Base-by-base conservation (phyloP, 2,113 vertebrate genomes). In the Rhinopithecus roxellana region DNA sequence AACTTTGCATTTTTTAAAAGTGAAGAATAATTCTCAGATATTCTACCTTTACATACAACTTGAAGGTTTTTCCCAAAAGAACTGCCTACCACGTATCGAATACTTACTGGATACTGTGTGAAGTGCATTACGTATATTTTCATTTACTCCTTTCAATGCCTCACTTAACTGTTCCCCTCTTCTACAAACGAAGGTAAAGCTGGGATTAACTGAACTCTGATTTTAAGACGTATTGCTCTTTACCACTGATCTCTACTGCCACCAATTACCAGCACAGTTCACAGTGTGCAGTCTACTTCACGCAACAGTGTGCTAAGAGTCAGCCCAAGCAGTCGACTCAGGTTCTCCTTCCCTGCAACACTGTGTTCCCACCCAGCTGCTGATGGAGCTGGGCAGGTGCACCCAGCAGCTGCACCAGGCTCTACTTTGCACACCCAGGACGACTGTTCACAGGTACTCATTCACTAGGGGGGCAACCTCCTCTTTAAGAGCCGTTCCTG, bases 391-490 rank as follows among this genome's bases (percentile, higher is more conserved):
- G 2, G n/a, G 88, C 38, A 83, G 17, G 22, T 3, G 4, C 38
- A 25, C 55, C 45, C 30, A 5, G 6, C 40, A 48, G 32, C 40
- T 32, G 25, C 50, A 50, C 45, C 12, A 17, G 30, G 30, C 30
- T 35, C n/a, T 25, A 1, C 0, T 2, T 40, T 12, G 0, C 17
- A 45, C 50, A 2, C 61, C 0, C 5, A 35, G 78, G 27, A 81
- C 13, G 27, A 35, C 27, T 30, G 38, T n/a, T 27, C 40, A 35
- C 23, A 20, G 38, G 30, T 3, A 20, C 23, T 61, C n/a, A 57
- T 18, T 35, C 16, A 38, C 40, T 4, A 55, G 14, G 13, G 48
- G 16, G 27, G 4, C 5, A 8, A 43, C 5, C 27, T 35, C 74
- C 82, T 67, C 55, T 40, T 10, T 3, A 16, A 78, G 38, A 79